phyloP scores from a whole-genome alignment of 1,140 invertebrate species.

The Drosophila quadrilineata region DNA sequence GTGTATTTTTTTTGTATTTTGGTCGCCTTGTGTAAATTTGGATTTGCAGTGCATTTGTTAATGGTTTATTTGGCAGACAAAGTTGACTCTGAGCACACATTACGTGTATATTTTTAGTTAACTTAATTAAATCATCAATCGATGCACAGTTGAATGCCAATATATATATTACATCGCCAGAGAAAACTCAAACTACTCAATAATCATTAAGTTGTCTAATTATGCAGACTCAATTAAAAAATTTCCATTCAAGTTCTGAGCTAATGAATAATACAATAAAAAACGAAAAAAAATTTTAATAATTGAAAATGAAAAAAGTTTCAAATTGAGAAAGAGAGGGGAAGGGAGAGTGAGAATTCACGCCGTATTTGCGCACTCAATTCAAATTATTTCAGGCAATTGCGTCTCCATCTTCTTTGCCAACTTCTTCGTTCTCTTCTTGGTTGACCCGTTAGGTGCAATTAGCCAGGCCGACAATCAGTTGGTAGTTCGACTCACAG shows the following conservation, averaged over 20 bases:
- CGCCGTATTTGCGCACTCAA: conserved; percentile 56
- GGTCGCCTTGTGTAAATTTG: conserved; percentile 37
- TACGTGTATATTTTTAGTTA: background rate
- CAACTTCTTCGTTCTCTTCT: conserved; percentile 11
- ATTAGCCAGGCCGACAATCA: conserved; percentile 48
- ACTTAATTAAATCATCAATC: background rate
- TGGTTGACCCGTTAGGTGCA: conserved; percentile 28
- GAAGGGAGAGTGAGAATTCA: no score
- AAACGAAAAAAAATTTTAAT: conserved; percentile 30
- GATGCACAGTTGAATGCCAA: background rate
- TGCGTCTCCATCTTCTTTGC: conserved; percentile 40
- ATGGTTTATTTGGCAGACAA: conserved; percentile 43
- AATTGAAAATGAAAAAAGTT: conserved; percentile 41
- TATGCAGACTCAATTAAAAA: conserved; percentile 74
- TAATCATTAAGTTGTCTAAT: conserved; percentile 63
- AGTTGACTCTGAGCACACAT: conserved; percentile 12
- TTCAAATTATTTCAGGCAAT: conserved; percentile 76
- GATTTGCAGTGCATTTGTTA: conserved; percentile 63
- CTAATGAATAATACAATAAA: conserved; percentile 15
- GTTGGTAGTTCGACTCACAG: no score
- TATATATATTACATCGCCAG: background rate
- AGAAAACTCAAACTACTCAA: no score
- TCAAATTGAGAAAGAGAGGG: no score
- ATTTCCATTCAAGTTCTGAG: conserved; percentile 42
- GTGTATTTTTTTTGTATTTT: no score